phyloP scores from a whole-genome alignment of 2,888 invertebrate species.

The Eupithecia subumbrata region DNA sequence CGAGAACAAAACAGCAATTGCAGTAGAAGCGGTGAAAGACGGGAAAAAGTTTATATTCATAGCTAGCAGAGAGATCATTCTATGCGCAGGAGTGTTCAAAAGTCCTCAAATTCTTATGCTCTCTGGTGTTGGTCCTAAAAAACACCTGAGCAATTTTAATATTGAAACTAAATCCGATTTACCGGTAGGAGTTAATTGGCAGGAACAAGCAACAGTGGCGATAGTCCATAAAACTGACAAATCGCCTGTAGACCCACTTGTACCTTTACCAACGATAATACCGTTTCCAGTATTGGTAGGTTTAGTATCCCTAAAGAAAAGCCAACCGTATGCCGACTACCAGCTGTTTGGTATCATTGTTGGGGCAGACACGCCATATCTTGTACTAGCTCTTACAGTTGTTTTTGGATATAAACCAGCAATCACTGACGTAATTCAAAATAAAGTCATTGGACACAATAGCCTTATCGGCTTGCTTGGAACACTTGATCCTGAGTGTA shows the following conservation, averaged over 20 bases:
- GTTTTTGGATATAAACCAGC: slow-evolving; percentile 46
- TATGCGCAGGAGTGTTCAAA: slow-evolving; percentile 72
- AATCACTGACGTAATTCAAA: slow-evolving; percentile 41
- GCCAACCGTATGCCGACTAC: not conserved
- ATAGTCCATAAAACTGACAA: slow-evolving; percentile 52
- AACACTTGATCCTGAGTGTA: slow-evolving; percentile 65
- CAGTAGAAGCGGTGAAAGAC: slow-evolving; percentile 2
- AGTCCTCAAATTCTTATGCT: slow-evolving; percentile 75
- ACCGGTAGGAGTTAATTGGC: slow-evolving; percentile 72
- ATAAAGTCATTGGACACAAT: not conserved
- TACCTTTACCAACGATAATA: slow-evolving; percentile 51
- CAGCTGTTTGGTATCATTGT: not conserved
- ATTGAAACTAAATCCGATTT: slow-evolving; percentile 68
- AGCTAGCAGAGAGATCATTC: slow-evolving; percentile 72
- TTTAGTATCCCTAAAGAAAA: not conserved
- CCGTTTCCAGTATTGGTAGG: slow-evolving; percentile 40
- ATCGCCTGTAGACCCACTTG: slow-evolving; percentile 17
- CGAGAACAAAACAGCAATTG: not conserved
- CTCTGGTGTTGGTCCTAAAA: slow-evolving; percentile 74
- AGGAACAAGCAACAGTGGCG: slow-evolving; percentile 68
- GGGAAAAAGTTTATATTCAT: not conserved
- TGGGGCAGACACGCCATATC: slow-evolving; percentile 6
- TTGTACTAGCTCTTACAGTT: slow-evolving; percentile 42
- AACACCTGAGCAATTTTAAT: slow-evolving; percentile 57
- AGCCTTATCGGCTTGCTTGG: not conserved